phyloP scores from a whole-genome alignment of 2,888 invertebrate genomes.

The Plebejus argus region DNA sequence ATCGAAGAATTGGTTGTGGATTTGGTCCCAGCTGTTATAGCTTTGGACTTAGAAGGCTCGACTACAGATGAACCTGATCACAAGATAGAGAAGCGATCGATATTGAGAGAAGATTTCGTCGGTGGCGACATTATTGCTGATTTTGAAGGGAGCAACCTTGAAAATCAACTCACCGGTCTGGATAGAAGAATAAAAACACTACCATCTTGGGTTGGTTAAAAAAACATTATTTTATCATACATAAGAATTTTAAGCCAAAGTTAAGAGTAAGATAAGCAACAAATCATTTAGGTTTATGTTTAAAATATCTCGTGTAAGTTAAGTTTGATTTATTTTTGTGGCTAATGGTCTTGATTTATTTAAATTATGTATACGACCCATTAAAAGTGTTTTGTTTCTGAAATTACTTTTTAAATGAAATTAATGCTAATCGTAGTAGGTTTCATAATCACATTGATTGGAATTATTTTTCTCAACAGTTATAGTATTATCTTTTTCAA shows the following conservation, averaged over 20 bases:
- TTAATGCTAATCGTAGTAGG: too few species aligned
- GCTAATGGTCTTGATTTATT: neutral
- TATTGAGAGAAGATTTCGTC: constrained; percentile 61
- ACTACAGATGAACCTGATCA: constrained; percentile 52
- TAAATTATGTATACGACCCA: too few species aligned
- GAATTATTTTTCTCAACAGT: too few species aligned
- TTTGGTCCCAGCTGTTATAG: constrained; percentile 56
- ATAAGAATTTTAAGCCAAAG: constrained; percentile 34
- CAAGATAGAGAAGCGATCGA: constrained; percentile 62
- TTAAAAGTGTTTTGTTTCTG: too few species aligned
- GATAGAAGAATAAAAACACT: constrained; percentile 71
- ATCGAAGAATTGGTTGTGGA: constrained; percentile 58
- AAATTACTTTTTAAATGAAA: too few species aligned
- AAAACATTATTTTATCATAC: neutral
- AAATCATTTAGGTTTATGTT: neutral
- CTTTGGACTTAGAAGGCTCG: constrained; percentile 45
- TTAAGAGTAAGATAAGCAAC: neutral
- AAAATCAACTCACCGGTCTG: constrained; percentile 56
- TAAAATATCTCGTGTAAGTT: neutral
- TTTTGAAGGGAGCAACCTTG: constrained; percentile 58
- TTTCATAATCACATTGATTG: too few species aligned
- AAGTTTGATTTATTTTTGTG: neutral
- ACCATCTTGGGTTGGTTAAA: constrained; percentile 67
- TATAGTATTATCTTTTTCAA: too few species aligned
- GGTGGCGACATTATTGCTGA: constrained; percentile 65